A percentile compares a stretch with the other conserved stretches of the same genome.
phyloP scores from a whole-genome alignment of 2,113 vertebrate species.

The Tricholaema leucomelas region DNA sequence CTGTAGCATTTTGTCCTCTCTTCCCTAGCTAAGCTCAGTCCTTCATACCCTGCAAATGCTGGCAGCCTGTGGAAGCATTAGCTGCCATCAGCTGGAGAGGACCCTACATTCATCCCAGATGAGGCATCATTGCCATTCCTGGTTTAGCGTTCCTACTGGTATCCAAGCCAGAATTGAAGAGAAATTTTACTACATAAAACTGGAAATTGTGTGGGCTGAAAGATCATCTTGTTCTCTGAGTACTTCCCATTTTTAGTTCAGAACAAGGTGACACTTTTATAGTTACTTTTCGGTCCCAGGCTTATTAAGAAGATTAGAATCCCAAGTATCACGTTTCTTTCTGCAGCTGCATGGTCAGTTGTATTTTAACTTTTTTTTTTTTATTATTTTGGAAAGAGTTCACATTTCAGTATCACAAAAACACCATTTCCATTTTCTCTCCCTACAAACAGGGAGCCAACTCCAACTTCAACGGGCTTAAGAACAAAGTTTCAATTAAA shows the following conservation, averaged over 20 bases:
- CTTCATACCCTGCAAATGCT: fast-evolving
- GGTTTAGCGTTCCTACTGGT: not conserved
- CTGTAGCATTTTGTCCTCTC: not conserved
- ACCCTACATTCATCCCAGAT: not conserved
- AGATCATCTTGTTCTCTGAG: not conserved
- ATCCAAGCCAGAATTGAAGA: not conserved
- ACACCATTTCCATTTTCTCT: not conserved
- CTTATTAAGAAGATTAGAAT: not conserved
- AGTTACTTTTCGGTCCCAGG: not conserved
- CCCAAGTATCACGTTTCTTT: not conserved
- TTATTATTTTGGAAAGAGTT: not conserved
- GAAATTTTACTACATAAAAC: not conserved
- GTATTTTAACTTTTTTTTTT: not conserved
- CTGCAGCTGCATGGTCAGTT: not conserved
- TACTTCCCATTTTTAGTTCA: not conserved
- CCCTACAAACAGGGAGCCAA: not conserved
- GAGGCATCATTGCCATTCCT: not conserved
- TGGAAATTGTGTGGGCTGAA: not conserved
- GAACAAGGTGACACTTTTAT: not conserved
- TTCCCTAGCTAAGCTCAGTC: not conserved
- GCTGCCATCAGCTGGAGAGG: not conserved
- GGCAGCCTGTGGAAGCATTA: not conserved
- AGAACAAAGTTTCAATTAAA: not conserved
- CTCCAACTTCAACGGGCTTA: not conserved
- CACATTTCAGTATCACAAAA: not conserved